Conservation (phyloP, 1,140 invertebrate species). For the Melanaphis sacchari region DNA sequence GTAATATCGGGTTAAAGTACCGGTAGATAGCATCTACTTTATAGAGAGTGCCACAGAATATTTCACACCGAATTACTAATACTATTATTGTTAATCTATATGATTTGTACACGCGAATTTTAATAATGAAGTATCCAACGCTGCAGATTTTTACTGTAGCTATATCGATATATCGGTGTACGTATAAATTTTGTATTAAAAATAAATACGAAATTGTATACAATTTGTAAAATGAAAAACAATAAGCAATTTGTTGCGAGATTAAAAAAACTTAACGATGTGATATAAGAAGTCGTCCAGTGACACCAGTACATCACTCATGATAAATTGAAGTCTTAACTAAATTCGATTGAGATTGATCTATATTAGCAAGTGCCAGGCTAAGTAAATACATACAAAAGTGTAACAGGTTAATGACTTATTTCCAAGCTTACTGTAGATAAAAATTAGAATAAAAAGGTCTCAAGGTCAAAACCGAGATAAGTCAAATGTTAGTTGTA, state of each 20-base stretch:
- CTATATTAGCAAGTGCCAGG: neutral
- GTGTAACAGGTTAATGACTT: neutral
- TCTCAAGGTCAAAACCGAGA: neutral
- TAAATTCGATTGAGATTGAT: neutral
- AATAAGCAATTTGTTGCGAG: neutral
- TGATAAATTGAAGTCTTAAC: neutral
- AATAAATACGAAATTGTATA: neutral
- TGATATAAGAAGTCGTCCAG: neutral
- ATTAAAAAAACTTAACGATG: neutral
- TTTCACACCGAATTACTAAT: neutral
- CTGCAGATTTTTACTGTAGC: neutral
- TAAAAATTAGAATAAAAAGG: neutral
- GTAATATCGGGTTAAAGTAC: too few species aligned
- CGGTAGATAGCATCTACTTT: neutral
- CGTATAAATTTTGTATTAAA: neutral
- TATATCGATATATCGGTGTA: neutral
- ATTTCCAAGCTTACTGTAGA: neutral
- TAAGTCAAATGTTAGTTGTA: constrained; percentile 12
- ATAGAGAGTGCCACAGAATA: neutral
- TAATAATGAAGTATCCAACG: neutral
- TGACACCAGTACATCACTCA: neutral
- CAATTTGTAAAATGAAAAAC: neutral
- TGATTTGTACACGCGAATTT: neutral
- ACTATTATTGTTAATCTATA: neutral
- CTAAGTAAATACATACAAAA: neutral